Evolutionary conservation across 37 sponge, comb jelly and placozoan genomes (phyloP).

Genomic region (Chondrosia reniformis): DNA sequence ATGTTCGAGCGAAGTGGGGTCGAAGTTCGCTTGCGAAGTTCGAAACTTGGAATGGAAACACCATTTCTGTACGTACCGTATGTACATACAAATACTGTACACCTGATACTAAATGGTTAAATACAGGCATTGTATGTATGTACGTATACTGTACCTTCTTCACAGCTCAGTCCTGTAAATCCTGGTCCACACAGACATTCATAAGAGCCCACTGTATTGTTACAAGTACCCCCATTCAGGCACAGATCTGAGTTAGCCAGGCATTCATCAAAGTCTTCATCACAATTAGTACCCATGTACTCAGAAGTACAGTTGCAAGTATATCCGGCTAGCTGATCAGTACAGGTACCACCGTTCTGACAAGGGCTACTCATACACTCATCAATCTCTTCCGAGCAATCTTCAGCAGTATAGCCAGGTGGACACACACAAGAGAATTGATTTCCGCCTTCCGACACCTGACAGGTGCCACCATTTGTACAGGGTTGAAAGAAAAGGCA

Average conservation of each 20-base stretch:
- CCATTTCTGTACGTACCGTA: no score
- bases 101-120: no score
- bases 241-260: conserved; percentile 28
- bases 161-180: neutral
- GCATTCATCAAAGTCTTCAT: conserved; percentile 35
- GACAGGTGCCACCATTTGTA: conserved; percentile 33
- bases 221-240: conserved; percentile 38
- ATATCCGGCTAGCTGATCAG: conserved; percentile 21
- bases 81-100: no score
- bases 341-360: conserved; percentile 25
- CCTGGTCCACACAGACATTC: conserved; percentile 14
- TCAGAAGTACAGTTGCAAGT: conserved; percentile 11
- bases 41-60: no score
- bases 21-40: no score
- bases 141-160: no score
- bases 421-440: conserved; percentile 44
- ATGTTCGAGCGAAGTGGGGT: no score
- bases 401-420: conserved; percentile 26
- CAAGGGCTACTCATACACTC: conserved; percentile 15
- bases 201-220: conserved; percentile 9
- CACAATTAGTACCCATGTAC: conserved; percentile 42
- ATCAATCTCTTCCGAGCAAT: neutral
- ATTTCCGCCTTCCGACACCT: conserved; percentile 14
- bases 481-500: conserved; percentile 10
- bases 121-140: no score